Base-by-base conservation (phyloP, 2,797 vertebrate genomes). In the Poeciliopsis infans region DNA sequence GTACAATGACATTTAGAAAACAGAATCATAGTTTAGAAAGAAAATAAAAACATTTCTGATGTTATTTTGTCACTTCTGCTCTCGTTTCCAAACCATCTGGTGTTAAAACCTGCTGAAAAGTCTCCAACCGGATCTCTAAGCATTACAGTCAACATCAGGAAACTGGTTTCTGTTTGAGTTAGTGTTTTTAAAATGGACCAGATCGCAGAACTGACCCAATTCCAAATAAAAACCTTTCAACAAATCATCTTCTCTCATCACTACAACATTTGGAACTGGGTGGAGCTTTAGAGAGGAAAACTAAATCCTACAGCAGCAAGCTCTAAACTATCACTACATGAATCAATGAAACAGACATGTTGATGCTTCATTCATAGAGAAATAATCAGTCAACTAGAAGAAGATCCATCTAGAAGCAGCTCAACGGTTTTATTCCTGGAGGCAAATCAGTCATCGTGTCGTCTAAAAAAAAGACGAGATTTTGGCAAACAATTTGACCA, bases 51-150 rank as follows among this genome's bases (percentile, higher is more conserved):
- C 20, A 25, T 23, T 68, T 39, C 39, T 12, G 10, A 41, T 23
- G 36, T 23, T 11, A 68, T 20, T 23, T 39, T 39, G 64, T 41
- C 20, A 41, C 12, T 41, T 25, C 41, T 39, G 8, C 36, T 41
- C 36, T 25, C 20, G 5, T 43, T 68, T 68, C 1, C 59, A 33
- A 5, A 6, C 31, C 31, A 1, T 64, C 31, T 64, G 59, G 2
- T 36, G 16, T 7, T 33, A 25, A 81, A 51, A 10, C 11, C 10
- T 18, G 2, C 1, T 61, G 49, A 83, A 80, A 83, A 79, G 55
- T 77, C 13, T n/a, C 79, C 83, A 11, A 43, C 86, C 88, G 86
- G 89, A 91, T 82, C 82, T 77, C 80, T 13, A 28, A 11, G 51
- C 47, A 1, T 18, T 7, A 75, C 46, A 39, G 46, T 8, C 15